Conservation (phyloP, 2,888 invertebrate species). For the Timema podura region DNA sequence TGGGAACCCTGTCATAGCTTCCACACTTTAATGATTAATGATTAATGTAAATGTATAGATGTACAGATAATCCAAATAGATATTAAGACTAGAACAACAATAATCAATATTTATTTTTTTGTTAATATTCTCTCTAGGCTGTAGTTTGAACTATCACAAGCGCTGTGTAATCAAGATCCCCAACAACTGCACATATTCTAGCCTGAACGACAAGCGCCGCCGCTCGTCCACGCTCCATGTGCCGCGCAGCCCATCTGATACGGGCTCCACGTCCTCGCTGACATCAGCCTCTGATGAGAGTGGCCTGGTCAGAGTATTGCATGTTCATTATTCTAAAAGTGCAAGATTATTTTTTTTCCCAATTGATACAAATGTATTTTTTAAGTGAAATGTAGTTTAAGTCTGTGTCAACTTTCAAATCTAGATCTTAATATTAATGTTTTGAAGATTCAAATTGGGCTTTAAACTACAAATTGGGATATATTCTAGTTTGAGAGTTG, state of each 20-base stretch:
- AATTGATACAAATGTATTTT: no score
- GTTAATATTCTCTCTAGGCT: constrained; percentile 60
- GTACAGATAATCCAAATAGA: no score
- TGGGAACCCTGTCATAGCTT: no score
- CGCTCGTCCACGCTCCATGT: constrained; percentile 50
- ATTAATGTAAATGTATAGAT: no score
- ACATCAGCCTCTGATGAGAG: constrained; percentile 57
- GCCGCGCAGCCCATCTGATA: constrained; percentile 67
- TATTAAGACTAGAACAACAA: no score
- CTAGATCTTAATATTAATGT: no score
- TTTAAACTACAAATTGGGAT: background rate
- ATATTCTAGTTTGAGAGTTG: background rate
- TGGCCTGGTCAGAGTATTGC: constrained; percentile 65
- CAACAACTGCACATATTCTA: constrained; percentile 80
- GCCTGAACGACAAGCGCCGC: constrained; percentile 42
- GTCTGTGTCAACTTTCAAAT: no score
- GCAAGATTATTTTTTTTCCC: background rate
- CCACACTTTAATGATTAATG: no score
- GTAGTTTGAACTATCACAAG: constrained; percentile 97
- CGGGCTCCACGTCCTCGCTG: constrained; percentile 65
- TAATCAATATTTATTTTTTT: background rate
- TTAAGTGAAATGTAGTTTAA: no score
- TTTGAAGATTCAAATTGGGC: no score
- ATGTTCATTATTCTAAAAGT: background rate
- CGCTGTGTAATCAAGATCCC: constrained; percentile 95